Evolutionary conservation across 2,113 vertebrate genomes (phyloP), one percentile per base, ranked within the genome.

Genomic region (Odobenus rosmarus): DNA sequence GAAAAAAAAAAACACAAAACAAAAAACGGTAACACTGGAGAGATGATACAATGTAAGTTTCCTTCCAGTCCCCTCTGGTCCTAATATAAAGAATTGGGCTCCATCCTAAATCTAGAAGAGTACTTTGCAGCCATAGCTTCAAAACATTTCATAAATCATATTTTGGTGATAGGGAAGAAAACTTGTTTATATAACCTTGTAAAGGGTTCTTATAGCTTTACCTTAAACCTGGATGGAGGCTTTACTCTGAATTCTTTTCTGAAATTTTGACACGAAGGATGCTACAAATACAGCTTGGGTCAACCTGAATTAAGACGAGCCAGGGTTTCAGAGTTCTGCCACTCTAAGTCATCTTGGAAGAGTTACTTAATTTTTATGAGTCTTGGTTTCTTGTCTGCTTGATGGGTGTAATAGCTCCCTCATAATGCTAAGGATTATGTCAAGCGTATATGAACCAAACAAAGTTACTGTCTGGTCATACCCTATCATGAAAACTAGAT

Each of bases 61-160:
- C 14, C 36, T 79, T 51, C 31, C 74, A 57, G 13, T 57, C 80
- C 19, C 36, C 26, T 80, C 42, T 86, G 23, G 42, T 87, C 23
- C 28, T 88, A 64, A 42, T 83, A 42, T 83, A 69, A 96, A 89
- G 36, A 95, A 89, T 39, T n/a, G 24, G 57, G 36, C 23, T 90
- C n/a, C 57, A 8, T 81, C 33, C 31, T 79, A 71, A 97, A 88
- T 88, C 46, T 79, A n/a, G 33, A 84, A 26, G n/a, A 85, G 36
- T 36, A 53, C 33, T 90, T 55, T 74, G 46, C 4, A 95, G 51
- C 42, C 42, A n/a, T 4, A 59, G 59, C 31, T 80, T 92, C 55
- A 82, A 93, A 76, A 18, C 74, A 80, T 49, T 87, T 96, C 46
- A 74, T 59, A 84, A 62, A 88, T 88, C 59, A 33, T 76, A 72